These are phyloP conservation scores for Marronus borbonicus DNA, from an alignment of 2,888 invertebrate genomes.

Conservation along the genomic window DNA sequence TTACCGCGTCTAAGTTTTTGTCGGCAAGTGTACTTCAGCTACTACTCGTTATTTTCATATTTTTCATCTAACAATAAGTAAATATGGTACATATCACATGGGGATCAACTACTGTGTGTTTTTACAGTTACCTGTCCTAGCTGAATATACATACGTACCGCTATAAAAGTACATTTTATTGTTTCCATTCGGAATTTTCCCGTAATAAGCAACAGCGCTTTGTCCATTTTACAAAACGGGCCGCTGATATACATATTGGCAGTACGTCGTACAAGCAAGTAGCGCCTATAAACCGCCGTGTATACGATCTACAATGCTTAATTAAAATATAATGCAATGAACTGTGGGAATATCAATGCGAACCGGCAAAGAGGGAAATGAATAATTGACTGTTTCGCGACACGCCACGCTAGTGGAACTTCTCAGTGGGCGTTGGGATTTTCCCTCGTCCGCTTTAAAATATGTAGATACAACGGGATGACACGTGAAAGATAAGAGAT, in stretches of 20 bases:
- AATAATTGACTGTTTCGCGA: constrained; percentile 18
- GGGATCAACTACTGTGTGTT: constrained; percentile 1
- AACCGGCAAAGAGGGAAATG: constrained; percentile 28
- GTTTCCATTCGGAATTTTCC: constrained; percentile 9
- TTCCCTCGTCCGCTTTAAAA: neutral
- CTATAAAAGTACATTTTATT: constrained; percentile 20
- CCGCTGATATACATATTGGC: neutral
- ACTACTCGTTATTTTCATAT: neutral
- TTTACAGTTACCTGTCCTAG: constrained; percentile 21
- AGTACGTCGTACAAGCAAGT: neutral
- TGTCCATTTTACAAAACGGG: neutral
- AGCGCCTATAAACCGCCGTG: neutral
- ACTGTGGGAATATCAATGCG: constrained; percentile 39
- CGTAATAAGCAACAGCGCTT: neutral
- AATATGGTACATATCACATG: neutral
- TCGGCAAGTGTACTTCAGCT: neutral
- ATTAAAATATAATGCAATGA: constrained; percentile 40
- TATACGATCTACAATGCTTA: constrained; percentile 21
- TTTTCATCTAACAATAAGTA: neutral
- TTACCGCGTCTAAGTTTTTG: too few species aligned
- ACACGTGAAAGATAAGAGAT: neutral
- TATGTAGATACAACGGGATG: neutral
- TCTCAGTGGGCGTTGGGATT: neutral
- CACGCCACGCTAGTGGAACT: neutral
- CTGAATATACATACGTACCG: neutral